Percentiles rank a stretch among this genome's conserved stretches.
Conservation (phyloP, 2,113 vertebrate genomes). For the Notiomystis cincta region DNA sequence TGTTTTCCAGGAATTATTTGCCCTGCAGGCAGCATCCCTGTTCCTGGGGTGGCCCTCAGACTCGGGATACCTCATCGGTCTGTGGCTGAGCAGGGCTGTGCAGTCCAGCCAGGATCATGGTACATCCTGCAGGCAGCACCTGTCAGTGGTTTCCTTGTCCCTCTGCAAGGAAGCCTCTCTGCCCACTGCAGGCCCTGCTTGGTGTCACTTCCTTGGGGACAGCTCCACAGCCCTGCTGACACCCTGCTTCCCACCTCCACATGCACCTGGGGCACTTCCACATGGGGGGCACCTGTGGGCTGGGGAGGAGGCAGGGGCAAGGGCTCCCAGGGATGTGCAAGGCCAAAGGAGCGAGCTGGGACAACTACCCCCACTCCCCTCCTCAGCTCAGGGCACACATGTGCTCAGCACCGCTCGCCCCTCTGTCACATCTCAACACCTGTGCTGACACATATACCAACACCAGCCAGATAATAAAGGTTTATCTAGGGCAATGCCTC, state of each 20-base stretch:
- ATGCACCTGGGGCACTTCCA: neutral
- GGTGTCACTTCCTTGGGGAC: neutral
- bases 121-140: neutral
- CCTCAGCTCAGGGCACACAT: neutral
- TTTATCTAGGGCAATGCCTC: neutral
- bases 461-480: conserved; percentile 59
- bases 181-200: neutral
- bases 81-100: neutral
- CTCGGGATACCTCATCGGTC: fast-evolving
- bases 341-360: neutral
- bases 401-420: neutral
- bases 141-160: neutral
- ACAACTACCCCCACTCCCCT: neutral
- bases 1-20: neutral
- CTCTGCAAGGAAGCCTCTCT: neutral
- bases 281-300: neutral
- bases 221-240: neutral
- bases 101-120: neutral
- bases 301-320: neutral
- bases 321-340: neutral
- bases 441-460: neutral
- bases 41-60: neutral
- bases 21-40: neutral
- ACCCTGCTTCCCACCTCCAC: neutral
- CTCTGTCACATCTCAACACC: neutral